A percentile compares a stretch with the other conserved stretches of the same genome.
phyloP scores from a whole-genome alignment of 2,797 vertebrate species.

The Perodicticus potto region DNA sequence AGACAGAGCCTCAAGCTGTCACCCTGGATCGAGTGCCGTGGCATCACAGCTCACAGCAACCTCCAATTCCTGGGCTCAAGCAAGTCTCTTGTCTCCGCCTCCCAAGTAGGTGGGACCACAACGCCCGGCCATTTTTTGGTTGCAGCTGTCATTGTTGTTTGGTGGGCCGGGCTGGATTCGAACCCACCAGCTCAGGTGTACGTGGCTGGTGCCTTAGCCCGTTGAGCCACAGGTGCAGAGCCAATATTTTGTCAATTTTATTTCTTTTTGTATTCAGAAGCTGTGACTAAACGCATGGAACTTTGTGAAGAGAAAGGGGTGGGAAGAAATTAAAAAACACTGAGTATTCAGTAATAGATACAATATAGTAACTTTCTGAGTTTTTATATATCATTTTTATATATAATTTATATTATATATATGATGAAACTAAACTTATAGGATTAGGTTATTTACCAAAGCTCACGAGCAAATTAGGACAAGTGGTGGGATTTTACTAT shows the following conservation, averaged over 20 bases:
- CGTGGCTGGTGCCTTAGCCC: too few relatives aligned
- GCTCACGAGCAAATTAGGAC: background rate
- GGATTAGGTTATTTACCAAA: background rate
- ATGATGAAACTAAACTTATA: background rate
- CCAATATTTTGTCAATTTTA: background rate
- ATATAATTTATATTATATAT: background rate
- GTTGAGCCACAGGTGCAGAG: too few relatives aligned
- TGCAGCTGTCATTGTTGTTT: too few relatives aligned
- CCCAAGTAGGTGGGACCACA: too few relatives aligned
- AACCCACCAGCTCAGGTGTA: too few relatives aligned
- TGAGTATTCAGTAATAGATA: background rate
- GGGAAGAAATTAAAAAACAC: background rate
- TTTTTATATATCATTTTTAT: background rate
- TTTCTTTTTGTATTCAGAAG: background rate
- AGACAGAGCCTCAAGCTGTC: too few relatives aligned
- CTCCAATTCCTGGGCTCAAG: too few relatives aligned
- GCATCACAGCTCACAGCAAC: too few relatives aligned
- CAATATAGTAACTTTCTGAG: background rate
- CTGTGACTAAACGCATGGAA: background rate
- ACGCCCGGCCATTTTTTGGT: too few relatives aligned
- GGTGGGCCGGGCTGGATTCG: too few relatives aligned
- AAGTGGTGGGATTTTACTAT: background rate
- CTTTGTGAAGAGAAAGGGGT: background rate
- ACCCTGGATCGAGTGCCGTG: too few relatives aligned
- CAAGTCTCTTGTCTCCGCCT: too few relatives aligned